Evolutionary conservation across 2,797 vertebrate genomes (phyloP).

Genomic region (Melanotaenia nigrans): DNA sequence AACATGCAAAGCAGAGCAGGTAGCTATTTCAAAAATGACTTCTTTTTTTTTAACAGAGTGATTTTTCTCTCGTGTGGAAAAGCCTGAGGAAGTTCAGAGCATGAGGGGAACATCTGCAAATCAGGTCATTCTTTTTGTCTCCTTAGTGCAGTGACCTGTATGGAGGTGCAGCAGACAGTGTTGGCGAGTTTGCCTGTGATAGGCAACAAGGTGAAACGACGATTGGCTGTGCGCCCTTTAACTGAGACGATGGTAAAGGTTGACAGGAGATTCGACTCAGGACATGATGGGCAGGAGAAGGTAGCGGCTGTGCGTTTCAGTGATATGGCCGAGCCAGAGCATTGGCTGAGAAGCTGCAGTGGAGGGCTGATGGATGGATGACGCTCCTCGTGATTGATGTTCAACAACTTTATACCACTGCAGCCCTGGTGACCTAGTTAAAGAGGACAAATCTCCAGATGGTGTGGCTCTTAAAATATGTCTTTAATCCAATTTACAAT

Average conservation of each 20-base stretch:
- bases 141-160: slow-evolving; percentile 32
- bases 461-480: slow-evolving; percentile 26
- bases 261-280: slow-evolving; percentile 41
- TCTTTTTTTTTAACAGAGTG: slow-evolving; percentile 28
- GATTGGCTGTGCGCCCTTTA: slow-evolving; percentile 17
- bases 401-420: slow-evolving; percentile 58
- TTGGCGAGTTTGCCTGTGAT: neutral
- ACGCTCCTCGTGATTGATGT: slow-evolving; percentile 73
- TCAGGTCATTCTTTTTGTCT: slow-evolving; percentile 54
- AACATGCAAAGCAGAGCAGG: slow-evolving; percentile 77
- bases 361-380: slow-evolving; percentile 71
- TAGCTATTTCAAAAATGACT: slow-evolving; percentile 69
- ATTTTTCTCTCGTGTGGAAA: slow-evolving; percentile 49
- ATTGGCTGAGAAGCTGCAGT: slow-evolving; percentile 43
- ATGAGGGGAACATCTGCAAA: slow-evolving; percentile 40
- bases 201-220: slow-evolving; percentile 35
- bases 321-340: slow-evolving; percentile 52
- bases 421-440: slow-evolving; percentile 70
- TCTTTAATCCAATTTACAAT: slow-evolving; percentile 8
- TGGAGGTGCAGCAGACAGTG: slow-evolving; percentile 10
- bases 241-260: slow-evolving; percentile 33
- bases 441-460: slow-evolving; percentile 57
- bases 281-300: slow-evolving; percentile 48
- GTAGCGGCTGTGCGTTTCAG: slow-evolving; percentile 48
- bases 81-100: slow-evolving; percentile 23